A percentile compares a stretch with the other conserved stretches of the same genome.
Conservation (phyloP, 1,140 invertebrate genomes). For the Rhyacophila brunnea region DNA sequence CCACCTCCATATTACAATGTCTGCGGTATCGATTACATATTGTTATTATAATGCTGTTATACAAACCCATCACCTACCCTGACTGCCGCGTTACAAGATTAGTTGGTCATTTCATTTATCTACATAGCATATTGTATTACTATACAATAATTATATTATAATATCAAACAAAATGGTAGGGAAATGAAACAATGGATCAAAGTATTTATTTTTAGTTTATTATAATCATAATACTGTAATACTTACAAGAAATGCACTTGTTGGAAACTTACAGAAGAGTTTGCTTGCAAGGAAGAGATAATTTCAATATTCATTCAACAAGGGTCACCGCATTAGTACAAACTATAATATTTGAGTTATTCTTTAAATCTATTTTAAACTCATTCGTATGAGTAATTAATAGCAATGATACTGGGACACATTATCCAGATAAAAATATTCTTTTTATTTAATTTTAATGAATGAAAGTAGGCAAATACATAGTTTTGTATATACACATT, state of each 20-base stretch:
- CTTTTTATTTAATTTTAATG: slow-evolving; percentile 20
- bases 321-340: slow-evolving; percentile 33
- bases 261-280: slow-evolving; percentile 83
- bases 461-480: slow-evolving; percentile 35
- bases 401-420: slow-evolving; percentile 27
- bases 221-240: slow-evolving; percentile 78
- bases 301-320: slow-evolving; percentile 31
- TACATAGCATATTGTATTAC: no score
- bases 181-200: slow-evolving; percentile 17
- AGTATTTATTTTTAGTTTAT: slow-evolving; percentile 32
- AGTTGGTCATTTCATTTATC: no score
- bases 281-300: slow-evolving; percentile 44
- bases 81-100: no score
- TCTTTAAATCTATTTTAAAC: slow-evolving; percentile 26
- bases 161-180: no score
- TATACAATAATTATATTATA: no score
- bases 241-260: slow-evolving; percentile 86
- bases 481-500: slow-evolving; percentile 30
- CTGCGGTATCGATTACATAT: no score
- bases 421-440: slow-evolving; percentile 35
- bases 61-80: no score
- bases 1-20: no score
- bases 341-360: slow-evolving; percentile 28
- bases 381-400: slow-evolving; percentile 18
- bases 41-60: no score